Conservation (phyloP, 2,888 invertebrate genomes). For the Pristionchus maxplancki region DNA sequence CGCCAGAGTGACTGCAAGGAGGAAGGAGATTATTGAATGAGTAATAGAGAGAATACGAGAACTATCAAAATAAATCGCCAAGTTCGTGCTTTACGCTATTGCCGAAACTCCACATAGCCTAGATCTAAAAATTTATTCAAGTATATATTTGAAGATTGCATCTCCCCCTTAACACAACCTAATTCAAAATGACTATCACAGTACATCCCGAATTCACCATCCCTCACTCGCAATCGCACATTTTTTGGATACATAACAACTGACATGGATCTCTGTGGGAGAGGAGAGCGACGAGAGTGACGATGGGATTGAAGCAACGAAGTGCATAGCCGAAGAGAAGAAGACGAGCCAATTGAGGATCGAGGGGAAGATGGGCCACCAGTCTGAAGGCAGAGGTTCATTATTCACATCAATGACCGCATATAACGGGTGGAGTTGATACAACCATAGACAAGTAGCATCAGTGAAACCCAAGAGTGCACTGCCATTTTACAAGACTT, state of each 20-base stretch:
- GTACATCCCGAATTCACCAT: no score
- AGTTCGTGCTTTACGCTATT: background rate
- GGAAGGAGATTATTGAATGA: no score
- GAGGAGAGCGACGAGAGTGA: conserved; percentile 91
- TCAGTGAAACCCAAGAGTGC: background rate
- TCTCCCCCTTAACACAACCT: no score
- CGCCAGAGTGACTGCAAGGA: conserved; percentile 84
- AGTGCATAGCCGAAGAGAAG: conserved; percentile 90
- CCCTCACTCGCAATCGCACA: no score
- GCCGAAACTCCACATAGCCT: no score
- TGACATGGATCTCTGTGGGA: conserved; percentile 84
- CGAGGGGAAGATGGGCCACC: conserved; percentile 91
- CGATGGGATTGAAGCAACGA: conserved; percentile 92
- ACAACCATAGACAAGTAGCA: background rate
- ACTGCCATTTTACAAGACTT: background rate
- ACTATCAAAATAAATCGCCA: background rate
- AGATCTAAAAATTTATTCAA: no score
- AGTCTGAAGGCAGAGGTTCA: conserved; percentile 80
- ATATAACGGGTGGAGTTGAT: background rate
- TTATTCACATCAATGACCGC: background rate
- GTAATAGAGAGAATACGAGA: no score
- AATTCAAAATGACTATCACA: no score
- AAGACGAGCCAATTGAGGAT: conserved; percentile 89
- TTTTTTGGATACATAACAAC: conserved; percentile 59
- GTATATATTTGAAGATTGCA: no score